Conservation (phyloP, 2,797 vertebrate species). For the Acropternis orthonyx region DNA sequence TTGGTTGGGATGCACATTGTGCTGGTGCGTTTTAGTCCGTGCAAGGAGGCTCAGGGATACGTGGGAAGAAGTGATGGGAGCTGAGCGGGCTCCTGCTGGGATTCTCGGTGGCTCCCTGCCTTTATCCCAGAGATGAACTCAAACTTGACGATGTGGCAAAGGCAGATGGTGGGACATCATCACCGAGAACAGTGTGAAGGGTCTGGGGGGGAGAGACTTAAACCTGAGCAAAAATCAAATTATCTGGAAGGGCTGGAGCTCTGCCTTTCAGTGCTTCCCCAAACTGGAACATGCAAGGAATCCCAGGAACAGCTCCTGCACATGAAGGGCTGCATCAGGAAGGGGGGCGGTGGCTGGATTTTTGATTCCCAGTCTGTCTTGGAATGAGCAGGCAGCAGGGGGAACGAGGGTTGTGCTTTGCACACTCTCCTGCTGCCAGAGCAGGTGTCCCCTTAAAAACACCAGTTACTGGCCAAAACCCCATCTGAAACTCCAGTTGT, state of each 20-base stretch:
- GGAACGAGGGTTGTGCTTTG: background rate
- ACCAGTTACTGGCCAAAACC: background rate
- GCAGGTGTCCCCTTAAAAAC: background rate
- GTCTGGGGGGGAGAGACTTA: background rate
- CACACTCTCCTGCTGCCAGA: rapidly evolving
- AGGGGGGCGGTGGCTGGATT: background rate
- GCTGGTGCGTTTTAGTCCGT: background rate
- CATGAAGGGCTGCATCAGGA: rapidly evolving
- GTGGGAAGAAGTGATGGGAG: background rate
- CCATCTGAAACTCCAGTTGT: background rate
- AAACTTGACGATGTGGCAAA: rapidly evolving
- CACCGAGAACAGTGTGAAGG: background rate
- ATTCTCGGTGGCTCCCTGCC: background rate
- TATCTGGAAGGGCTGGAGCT: background rate
- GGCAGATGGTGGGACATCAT: background rate
- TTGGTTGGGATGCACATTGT: rapidly evolving
- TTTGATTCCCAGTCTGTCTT: background rate
- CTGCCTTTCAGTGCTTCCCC: background rate
- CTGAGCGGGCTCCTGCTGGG: background rate
- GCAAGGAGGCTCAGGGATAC: background rate
- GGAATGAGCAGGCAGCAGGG: rapidly evolving
- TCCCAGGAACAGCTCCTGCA: background rate
- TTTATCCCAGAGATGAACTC: background rate
- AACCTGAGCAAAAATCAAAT: background rate
- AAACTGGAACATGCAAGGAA: rapidly evolving